These are phyloP conservation scores for Platyscapa corneri DNA, from an alignment of 1,140 invertebrate species.

Conservation along the genomic window DNA sequence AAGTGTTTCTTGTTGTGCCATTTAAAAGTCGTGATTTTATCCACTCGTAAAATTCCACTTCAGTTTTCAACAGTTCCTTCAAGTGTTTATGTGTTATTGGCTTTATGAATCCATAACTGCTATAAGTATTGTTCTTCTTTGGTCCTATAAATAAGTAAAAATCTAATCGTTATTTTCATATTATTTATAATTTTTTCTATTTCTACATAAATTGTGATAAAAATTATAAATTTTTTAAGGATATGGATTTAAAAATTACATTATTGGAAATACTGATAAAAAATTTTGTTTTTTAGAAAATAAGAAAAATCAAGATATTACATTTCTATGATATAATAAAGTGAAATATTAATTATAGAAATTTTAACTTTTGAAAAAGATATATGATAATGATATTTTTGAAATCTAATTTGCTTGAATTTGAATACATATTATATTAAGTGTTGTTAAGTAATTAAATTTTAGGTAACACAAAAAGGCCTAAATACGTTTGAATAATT, in stretches of 20 bases:
- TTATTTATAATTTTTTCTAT: background rate
- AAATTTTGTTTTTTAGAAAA: too few relatives aligned
- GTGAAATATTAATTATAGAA: too few relatives aligned
- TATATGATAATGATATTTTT: background rate
- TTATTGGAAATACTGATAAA: too few relatives aligned
- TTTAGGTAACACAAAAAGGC: too few relatives aligned
- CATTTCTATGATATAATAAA: too few relatives aligned
- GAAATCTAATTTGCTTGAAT: too few relatives aligned
- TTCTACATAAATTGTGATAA: background rate
- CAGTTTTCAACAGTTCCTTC: conserved; percentile 71
- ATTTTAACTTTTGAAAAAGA: too few relatives aligned
- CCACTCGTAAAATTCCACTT: conserved; percentile 80
- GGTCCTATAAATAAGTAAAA: conserved; percentile 56
- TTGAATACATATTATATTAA: too few relatives aligned
- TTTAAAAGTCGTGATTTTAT: conserved; percentile 75
- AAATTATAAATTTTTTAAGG: background rate
- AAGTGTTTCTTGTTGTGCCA: conserved; percentile 61
- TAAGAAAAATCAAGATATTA: too few relatives aligned
- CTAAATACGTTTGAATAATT: too few relatives aligned
- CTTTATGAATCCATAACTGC: conserved; percentile 43
- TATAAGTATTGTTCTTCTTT: conserved; percentile 48
- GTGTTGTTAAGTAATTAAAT: too few relatives aligned
- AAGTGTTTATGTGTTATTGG: conserved; percentile 60
- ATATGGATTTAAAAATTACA: too few relatives aligned
- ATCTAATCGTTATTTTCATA: background rate